Evolutionary conservation across 2,888 invertebrate species (phyloP), one percentile per base, ranked within the genome.

Genomic region (Meteorus colon): DNA sequence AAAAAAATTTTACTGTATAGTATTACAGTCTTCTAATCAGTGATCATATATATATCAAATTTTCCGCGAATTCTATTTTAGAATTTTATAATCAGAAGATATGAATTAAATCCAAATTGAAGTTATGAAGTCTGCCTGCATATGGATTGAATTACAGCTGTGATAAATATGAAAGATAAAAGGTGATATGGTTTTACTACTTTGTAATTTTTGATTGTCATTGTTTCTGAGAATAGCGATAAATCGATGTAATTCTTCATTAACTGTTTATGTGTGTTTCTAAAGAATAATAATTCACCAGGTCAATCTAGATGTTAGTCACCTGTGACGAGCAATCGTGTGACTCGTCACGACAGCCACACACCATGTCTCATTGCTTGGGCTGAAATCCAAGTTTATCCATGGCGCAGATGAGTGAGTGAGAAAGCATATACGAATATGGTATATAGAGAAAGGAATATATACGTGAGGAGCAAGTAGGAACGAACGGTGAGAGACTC

Each of bases 231-330:
- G 48, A n/a, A 48, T 16, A n/a, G 4, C n/a, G 48, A 16, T 48
- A 12, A 31, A 29, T 31, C 16, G 12, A 16, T 16, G 27, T 16
- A 51, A 55, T 69, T 69, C 31, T 55, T 34, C 31, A 19, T 19
- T n/a, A 60, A 59, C 5, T 16, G 34, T 37, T 14, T 31, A 55
- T 55, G 19, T 19, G 4, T 55, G n/a, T 55, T 19, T 55, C n/a
- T 55, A 4, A 19, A 55, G n/a, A n/a, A 48, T 19, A 55, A 55
- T 55, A 67, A 59, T 60, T 67, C 48, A 14, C 59, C 60, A 60
- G 60, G 60, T 70, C 45, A 74, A 74, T 62, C 63, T 63, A 65
- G 70, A 75, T 70, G 70, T 70, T 75, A 75, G 74, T 75, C 74
- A 75, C 74, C 74, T 74, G 74, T 62, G 70, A 60, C 70, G 62